phyloP scores from a whole-genome alignment of 2,797 vertebrate species.

The Netta rufina region DNA sequence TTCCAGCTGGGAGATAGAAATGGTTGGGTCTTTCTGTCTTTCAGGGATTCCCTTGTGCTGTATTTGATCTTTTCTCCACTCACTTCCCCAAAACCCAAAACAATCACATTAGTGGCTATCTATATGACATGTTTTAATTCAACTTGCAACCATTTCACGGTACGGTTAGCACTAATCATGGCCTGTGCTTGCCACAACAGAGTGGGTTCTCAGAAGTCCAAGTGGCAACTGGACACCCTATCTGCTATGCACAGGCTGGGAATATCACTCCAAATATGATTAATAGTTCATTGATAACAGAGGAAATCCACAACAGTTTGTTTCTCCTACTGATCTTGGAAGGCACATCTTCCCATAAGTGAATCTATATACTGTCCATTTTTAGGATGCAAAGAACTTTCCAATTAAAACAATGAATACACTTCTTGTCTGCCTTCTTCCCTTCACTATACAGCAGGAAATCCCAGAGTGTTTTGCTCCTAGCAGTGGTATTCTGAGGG shows the following conservation, averaged over 20 bases:
- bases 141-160: slow-evolving; percentile 14
- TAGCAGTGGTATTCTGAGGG: not conserved
- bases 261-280: not conserved
- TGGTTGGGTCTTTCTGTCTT: slow-evolving; percentile 28
- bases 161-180: slow-evolving; percentile 8
- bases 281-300: not conserved
- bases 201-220: not conserved
- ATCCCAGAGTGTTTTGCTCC: not conserved
- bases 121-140: slow-evolving; percentile 41
- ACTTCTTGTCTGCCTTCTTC: not conserved
- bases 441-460: not conserved
- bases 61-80: slow-evolving; percentile 35
- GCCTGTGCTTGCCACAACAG: not conserved
- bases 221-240: not conserved
- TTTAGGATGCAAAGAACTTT: not conserved
- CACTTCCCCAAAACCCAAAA: not conserved
- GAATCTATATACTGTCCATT: not conserved
- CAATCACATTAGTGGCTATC: slow-evolving; percentile 20
- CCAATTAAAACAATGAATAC: not conserved
- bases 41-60: slow-evolving; percentile 13
- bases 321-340: not conserved
- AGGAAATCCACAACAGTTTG: not conserved
- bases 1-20: slow-evolving; percentile 72
- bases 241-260: not conserved
- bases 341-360: not conserved